Evolutionary conservation across 2,797 vertebrate genomes (phyloP).

Genomic region (Sebastes diploproa): DNA sequence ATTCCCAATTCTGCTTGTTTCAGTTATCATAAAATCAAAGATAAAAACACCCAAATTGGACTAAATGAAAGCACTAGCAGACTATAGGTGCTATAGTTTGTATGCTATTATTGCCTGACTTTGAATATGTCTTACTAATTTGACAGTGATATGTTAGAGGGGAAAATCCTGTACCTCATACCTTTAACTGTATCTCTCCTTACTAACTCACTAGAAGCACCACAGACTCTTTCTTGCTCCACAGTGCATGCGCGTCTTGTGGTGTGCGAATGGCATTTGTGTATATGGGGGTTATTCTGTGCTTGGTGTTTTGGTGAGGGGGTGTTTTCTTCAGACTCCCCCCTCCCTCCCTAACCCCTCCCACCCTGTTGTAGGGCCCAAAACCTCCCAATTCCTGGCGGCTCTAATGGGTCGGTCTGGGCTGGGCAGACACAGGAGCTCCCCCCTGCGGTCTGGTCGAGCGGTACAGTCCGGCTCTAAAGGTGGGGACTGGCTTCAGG

Average conservation of each 20-base stretch:
- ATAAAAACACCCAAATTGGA: not conserved
- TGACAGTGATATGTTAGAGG: conserved; percentile 6
- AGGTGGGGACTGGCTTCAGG: conserved; percentile 87
- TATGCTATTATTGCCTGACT: not conserved
- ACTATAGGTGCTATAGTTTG: not conserved
- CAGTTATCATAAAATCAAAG: not conserved
- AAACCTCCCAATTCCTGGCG: conserved; percentile 82
- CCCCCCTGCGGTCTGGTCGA: conserved; percentile 80
- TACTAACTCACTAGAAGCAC: conserved; percentile 35
- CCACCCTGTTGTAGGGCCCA: conserved; percentile 78
- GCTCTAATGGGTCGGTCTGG: conserved; percentile 85
- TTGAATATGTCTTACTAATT: not conserved
- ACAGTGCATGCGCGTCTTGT: conserved; percentile 54
- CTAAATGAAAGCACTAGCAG: not conserved
- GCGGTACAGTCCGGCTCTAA: conserved; percentile 83
- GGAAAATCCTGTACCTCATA: conserved; percentile 39
- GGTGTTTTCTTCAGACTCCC: conserved; percentile 70
- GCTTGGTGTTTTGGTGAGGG: conserved; percentile 54
- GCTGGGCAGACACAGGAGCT: conserved; percentile 83
- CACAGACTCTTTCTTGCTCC: not conserved
- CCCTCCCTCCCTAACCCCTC: conserved; percentile 64
- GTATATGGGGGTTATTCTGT: conserved; percentile 50
- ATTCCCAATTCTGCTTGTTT: not conserved
- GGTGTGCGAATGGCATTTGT: conserved; percentile 24
- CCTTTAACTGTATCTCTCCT: conserved; percentile 56